phyloP scores from a whole-genome alignment of 2,888 invertebrate species.

The Sceliomorpha sp. region DNA sequence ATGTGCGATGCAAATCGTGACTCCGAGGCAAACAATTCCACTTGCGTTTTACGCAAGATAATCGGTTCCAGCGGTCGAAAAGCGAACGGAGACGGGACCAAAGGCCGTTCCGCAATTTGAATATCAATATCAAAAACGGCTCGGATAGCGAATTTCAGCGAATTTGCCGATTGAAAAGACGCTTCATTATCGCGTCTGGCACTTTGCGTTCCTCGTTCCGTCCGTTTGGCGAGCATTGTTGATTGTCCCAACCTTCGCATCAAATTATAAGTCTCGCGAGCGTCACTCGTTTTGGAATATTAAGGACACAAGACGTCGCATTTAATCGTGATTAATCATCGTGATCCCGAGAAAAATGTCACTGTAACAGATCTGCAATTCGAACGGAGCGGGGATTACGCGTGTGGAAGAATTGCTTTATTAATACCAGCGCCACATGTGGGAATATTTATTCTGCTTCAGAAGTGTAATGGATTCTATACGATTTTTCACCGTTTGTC shows the following conservation, averaged over 20 bases:
- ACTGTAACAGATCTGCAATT: slow-evolving; percentile 24
- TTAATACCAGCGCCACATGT: no score
- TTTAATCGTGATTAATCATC: slow-evolving; percentile 52
- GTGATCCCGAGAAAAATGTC: slow-evolving; percentile 31
- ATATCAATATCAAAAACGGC: background rate
- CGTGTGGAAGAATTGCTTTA: no score
- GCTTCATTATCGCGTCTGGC: slow-evolving; percentile 23
- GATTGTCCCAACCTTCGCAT: slow-evolving; percentile 43
- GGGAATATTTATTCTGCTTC: no score
- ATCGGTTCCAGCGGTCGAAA: no score
- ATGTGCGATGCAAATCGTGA: no score
- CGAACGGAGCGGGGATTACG: slow-evolving; percentile 10
- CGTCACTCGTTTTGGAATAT: slow-evolving; percentile 41
- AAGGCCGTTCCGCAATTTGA: no score
- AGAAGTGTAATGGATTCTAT: no score
- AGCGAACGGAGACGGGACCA: no score
- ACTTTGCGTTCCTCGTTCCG: slow-evolving; percentile 32
- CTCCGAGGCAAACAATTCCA: no score
- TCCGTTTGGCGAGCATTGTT: slow-evolving; percentile 23
- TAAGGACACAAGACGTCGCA: slow-evolving; percentile 45
- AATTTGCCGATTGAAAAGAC: slow-evolving; percentile 1
- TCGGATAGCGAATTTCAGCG: background rate
- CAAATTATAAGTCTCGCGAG: slow-evolving; percentile 36
- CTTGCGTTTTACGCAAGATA: no score
- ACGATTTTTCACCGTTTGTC: no score